Evolutionary conservation across 1,140 invertebrate species (phyloP).

Genomic region (Penaeus japonicus): DNA sequence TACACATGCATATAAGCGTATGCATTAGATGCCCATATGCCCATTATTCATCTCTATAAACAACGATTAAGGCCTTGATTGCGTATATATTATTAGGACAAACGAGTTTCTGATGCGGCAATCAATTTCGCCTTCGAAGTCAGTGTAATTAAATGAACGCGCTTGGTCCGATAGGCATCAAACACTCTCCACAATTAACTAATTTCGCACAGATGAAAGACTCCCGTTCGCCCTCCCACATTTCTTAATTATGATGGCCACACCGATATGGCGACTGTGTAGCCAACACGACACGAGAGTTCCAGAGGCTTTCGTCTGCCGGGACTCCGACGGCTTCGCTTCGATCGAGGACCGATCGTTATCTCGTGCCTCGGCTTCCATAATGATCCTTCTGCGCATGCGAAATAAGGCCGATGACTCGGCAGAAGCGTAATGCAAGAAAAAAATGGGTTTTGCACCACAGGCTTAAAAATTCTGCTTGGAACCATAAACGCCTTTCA

Average conservation of each 20-base stretch:
- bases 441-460: too few species aligned
- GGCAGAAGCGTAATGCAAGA: too few species aligned
- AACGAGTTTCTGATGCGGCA: slow-evolving; percentile 29
- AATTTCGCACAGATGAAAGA: slow-evolving; percentile 50
- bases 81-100: slow-evolving; percentile 42
- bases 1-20: too few species aligned
- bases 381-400: too few species aligned
- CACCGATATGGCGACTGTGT: slow-evolving; percentile 27
- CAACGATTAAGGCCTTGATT: neutral
- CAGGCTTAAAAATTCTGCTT: too few species aligned
- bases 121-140: slow-evolving; percentile 30
- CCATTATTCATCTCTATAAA: neutral
- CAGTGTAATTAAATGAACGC: slow-evolving; percentile 49
- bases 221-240: slow-evolving; percentile 46
- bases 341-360: too few species aligned
- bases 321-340: too few species aligned
- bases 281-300: neutral
- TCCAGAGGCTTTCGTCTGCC: slow-evolving; percentile 15
- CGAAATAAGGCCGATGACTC: too few species aligned
- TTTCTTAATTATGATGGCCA: slow-evolving; percentile 48
- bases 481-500: too few species aligned
- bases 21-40: neutral
- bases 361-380: too few species aligned
- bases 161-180: slow-evolving; percentile 44
- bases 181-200: slow-evolving; percentile 45